Percentiles rank a stretch among this genome's conserved stretches.
Evolutionary conservation across 2,888 invertebrate genomes (phyloP).

Genomic region (Lucinisca nassula): DNA sequence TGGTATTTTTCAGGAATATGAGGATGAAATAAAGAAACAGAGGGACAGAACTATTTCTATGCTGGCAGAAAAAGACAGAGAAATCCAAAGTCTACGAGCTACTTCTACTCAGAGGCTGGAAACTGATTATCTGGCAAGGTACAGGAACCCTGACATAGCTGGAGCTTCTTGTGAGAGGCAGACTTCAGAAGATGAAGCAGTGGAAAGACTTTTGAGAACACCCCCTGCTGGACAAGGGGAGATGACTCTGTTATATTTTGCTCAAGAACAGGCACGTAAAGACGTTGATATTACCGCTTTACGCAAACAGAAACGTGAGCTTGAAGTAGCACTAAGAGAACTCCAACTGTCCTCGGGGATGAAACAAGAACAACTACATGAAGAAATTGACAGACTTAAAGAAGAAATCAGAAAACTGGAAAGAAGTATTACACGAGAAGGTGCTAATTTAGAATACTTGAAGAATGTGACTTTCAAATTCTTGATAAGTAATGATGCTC

Average conservation of each 20-base stretch:
- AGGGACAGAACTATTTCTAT: conserved; percentile 93
- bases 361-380: conserved; percentile 88
- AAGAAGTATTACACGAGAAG: conserved; percentile 91
- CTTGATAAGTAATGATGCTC: conserved; percentile 91
- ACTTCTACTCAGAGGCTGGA: conserved; percentile 70
- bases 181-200: conserved; percentile 76
- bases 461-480: conserved; percentile 96
- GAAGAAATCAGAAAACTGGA: conserved; percentile 89
- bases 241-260: conserved; percentile 92
- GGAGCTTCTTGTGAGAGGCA: conserved; percentile 73
- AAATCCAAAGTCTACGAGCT: conserved; percentile 87
- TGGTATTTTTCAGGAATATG: conserved; percentile 80
- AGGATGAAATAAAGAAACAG: conserved; percentile 90
- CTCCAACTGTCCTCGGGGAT: conserved; percentile 87
- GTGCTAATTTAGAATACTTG: conserved; percentile 96
- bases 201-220: conserved; percentile 74
- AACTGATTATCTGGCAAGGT: conserved; percentile 46
- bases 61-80: conserved; percentile 93
- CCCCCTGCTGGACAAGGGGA: conserved; percentile 86
- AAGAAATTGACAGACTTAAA: conserved; percentile 89
- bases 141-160: conserved; percentile 54
- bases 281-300: conserved; percentile 93
- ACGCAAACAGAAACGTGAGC: conserved; percentile 91
- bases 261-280: conserved; percentile 94
- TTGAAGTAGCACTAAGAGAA: conserved; percentile 90